A percentile compares a stretch with the other conserved stretches of the same genome.
phyloP scores from a whole-genome alignment of 2,797 vertebrate genomes.

The Myotis findleyi region DNA sequence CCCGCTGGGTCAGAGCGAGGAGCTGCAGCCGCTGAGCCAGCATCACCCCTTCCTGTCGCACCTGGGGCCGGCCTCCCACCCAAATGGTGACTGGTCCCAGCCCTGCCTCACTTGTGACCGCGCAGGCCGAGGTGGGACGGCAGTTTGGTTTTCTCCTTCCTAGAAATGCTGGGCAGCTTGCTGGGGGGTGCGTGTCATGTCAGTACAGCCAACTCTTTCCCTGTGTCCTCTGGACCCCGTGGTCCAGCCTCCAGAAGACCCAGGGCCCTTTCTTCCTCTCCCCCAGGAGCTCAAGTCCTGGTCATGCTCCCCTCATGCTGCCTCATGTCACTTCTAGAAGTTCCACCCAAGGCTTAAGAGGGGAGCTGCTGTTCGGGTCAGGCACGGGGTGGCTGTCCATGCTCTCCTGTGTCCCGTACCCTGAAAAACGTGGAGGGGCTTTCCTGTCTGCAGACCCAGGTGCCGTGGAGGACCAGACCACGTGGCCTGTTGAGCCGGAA shows the following conservation, averaged over 20 bases:
- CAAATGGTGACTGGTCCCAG: constrained; percentile 74
- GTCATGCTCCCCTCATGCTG: neutral
- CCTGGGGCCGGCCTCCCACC: constrained; percentile 73
- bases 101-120: constrained; percentile 81
- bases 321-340: neutral
- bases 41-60: constrained; percentile 77
- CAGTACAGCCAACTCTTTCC: constrained; percentile 80
- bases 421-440: neutral
- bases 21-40: constrained; percentile 76
- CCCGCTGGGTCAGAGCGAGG: constrained; percentile 77
- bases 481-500: neutral
- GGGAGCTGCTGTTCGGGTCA: neutral
- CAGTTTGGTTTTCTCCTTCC: constrained; percentile 77
- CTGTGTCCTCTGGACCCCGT: neutral
- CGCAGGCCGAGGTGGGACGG: constrained; percentile 80
- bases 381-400: neutral
- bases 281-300: neutral
- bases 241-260: neutral
- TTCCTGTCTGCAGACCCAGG: neutral
- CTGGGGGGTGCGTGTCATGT: constrained; percentile 24
- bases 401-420: neutral
- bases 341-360: neutral
- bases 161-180: constrained; percentile 67
- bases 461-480: neutral
- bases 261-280: neutral